phyloP scores from a whole-genome alignment of 2,888 invertebrate genomes.

The Drosophila hawaiiensis region DNA sequence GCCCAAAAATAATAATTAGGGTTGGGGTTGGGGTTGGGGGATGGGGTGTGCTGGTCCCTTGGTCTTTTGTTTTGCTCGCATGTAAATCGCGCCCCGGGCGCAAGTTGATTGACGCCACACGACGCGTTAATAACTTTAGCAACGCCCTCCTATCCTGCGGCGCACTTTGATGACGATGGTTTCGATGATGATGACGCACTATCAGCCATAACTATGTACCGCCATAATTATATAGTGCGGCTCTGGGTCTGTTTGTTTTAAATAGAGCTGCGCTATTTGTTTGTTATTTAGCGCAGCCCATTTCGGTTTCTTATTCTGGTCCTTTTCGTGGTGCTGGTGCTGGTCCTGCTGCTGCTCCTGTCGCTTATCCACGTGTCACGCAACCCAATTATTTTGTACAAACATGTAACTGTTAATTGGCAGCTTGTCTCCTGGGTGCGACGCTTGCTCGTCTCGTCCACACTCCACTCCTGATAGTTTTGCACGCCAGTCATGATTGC shows the following conservation, averaged over 20 bases:
- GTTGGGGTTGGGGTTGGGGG: not conserved
- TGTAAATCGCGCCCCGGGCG: slow-evolving; percentile 61
- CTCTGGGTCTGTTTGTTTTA: slow-evolving; percentile 56
- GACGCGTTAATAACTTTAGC: slow-evolving; percentile 79
- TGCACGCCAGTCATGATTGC: slow-evolving; percentile 33
- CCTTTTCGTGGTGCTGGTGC: slow-evolving; percentile 10
- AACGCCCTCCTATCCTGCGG: slow-evolving; percentile 72
- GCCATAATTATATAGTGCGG: slow-evolving; percentile 64
- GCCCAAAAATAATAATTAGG: slow-evolving; percentile 48
- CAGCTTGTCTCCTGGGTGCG: slow-evolving; percentile 63
- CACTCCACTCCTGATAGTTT: slow-evolving; percentile 45
- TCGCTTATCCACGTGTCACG: slow-evolving; percentile 63
- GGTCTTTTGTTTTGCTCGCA: slow-evolving; percentile 47
- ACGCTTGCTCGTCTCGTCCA: slow-evolving; percentile 12
- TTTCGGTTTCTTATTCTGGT: slow-evolving; percentile 7
- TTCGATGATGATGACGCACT: slow-evolving; percentile 69
- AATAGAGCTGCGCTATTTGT: slow-evolving; percentile 66
- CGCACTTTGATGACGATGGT: slow-evolving; percentile 53
- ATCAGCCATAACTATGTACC: slow-evolving; percentile 56
- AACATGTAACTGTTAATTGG: slow-evolving; percentile 82
- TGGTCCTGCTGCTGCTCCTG: slow-evolving; percentile 9
- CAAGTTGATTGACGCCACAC: slow-evolving; percentile 80
- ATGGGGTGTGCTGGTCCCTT: slow-evolving; percentile 5
- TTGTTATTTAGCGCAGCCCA: slow-evolving; percentile 63
- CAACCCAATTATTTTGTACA: slow-evolving; percentile 76